phyloP scores from a whole-genome alignment of 1,140 invertebrate species.

The Ceratosolen fusciceps region DNA sequence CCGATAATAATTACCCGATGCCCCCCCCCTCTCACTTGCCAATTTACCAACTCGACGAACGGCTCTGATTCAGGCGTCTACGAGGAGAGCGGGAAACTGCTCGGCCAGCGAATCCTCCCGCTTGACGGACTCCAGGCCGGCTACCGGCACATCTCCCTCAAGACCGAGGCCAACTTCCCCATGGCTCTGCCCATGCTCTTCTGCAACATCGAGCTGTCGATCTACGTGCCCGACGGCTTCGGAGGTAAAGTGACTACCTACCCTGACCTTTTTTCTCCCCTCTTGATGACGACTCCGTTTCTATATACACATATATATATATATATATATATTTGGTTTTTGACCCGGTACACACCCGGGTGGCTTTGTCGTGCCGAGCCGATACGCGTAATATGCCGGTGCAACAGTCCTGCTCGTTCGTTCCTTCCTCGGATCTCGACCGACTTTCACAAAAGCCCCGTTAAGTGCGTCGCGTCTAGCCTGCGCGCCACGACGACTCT shows the following conservation, averaged over 20 bases:
- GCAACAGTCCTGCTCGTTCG: too few species aligned
- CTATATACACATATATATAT: too few species aligned
- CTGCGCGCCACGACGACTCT: too few species aligned
- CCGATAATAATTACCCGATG: too few species aligned
- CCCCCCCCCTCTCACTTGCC: too few species aligned
- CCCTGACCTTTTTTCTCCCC: too few species aligned
- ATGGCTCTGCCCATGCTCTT: constrained; percentile 99
- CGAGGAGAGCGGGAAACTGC: constrained; percentile 97
- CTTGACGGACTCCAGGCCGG: constrained; percentile 97
- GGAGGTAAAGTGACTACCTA: constrained; percentile 79
- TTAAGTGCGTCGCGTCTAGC: neutral
- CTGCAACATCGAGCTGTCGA: constrained; percentile 98
- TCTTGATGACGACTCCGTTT: too few species aligned
- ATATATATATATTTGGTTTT: too few species aligned
- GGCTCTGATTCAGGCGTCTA: constrained; percentile 78
- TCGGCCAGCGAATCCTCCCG: constrained; percentile 97
- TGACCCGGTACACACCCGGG: too few species aligned
- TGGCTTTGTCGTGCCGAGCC: too few species aligned
- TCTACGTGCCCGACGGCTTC: constrained; percentile 99
- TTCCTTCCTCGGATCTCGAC: neutral
- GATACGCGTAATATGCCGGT: too few species aligned
- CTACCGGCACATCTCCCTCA: constrained; percentile 96
- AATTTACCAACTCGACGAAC: too few species aligned
- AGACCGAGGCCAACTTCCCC: constrained; percentile 99
- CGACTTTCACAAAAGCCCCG: neutral